A percentile compares a stretch with the other conserved stretches of the same genome.
phyloP scores from a whole-genome alignment of 2,113 vertebrate species.

The Syrrhaptes paradoxus region DNA sequence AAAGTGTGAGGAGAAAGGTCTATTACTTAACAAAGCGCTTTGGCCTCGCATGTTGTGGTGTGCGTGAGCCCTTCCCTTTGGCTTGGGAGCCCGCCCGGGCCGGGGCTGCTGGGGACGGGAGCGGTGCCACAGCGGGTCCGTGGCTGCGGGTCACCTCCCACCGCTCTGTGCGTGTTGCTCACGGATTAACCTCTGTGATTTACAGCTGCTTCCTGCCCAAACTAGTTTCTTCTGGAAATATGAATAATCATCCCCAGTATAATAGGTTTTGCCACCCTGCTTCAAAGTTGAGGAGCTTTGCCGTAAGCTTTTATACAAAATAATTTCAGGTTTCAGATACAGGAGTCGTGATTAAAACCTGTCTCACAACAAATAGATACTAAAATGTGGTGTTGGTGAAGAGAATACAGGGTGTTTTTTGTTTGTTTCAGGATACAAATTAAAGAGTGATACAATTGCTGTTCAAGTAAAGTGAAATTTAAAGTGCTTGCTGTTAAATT shows the following conservation, averaged over 20 bases:
- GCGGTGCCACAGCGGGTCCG: neutral
- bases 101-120: neutral
- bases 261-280: neutral
- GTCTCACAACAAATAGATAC: neutral
- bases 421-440: neutral
- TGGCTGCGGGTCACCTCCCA: neutral
- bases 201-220: neutral
- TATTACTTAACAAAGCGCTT: fast-evolving
- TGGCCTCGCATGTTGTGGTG: too few relatives aligned
- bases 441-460: neutral
- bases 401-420: neutral
- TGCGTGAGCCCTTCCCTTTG: neutral
- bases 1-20: fast-evolving
- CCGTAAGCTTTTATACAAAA: neutral
- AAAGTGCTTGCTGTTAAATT: neutral
- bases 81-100: neutral
- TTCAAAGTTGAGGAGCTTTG: neutral
- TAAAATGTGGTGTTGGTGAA: neutral
- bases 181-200: neutral
- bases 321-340: neutral
- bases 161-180: neutral
- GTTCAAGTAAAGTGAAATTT: neutral
- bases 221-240: neutral
- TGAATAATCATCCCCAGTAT: neutral
- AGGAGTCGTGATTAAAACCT: neutral